phyloP scores from a whole-genome alignment of 2,888 invertebrate species.

The Sarcophaga subvicina region DNA sequence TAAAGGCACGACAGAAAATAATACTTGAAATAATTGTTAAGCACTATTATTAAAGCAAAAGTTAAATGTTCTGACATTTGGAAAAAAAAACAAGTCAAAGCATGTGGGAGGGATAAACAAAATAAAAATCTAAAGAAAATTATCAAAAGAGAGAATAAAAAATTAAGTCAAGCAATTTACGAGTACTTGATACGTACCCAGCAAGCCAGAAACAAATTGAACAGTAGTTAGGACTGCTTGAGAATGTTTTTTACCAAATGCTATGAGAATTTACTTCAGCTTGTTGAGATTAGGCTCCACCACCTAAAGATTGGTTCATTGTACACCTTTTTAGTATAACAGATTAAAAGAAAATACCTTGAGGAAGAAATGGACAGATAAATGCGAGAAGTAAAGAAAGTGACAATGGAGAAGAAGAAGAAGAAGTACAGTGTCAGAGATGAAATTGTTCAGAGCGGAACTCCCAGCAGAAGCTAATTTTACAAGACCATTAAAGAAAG shows the following conservation, averaged over 20 bases:
- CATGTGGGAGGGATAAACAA: neutral
- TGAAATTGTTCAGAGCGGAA: too few species aligned
- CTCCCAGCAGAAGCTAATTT: too few species aligned
- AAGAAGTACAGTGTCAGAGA: too few species aligned
- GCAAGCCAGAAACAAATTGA: neutral
- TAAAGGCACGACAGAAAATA: neutral
- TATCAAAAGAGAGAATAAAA: neutral
- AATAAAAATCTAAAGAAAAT: neutral
- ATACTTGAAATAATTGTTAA: slow-evolving; percentile 60
- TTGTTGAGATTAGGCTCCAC: too few species aligned
- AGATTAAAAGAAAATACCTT: too few species aligned
- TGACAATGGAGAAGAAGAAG: too few species aligned
- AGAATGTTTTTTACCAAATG: neutral
- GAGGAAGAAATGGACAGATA: too few species aligned
- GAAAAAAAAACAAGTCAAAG: neutral
- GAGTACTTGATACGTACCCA: neutral
- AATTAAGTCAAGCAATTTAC: slow-evolving; percentile 42
- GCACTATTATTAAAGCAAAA: slow-evolving; percentile 56
- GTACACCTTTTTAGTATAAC: too few species aligned
- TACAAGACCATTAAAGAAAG: too few species aligned
- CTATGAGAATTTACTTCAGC: neutral
- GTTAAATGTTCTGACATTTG: slow-evolving; percentile 54
- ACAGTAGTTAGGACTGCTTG: neutral
- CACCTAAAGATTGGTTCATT: too few species aligned
- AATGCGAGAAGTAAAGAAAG: too few species aligned